Conservation (phyloP, 2,113 vertebrate genomes). For the Diadophis punctatus region DNA sequence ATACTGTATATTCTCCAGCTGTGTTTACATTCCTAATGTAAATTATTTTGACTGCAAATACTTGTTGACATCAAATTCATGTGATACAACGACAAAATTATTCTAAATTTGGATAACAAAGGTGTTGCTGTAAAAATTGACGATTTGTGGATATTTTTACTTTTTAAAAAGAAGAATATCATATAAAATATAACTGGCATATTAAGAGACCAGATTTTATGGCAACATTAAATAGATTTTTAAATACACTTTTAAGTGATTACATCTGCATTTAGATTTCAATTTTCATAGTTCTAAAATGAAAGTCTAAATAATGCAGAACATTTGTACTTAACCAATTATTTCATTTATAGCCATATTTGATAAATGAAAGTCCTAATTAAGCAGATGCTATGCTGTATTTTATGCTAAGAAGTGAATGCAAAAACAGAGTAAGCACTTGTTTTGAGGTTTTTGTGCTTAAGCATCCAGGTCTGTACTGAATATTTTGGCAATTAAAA, state of each 20-base stretch:
- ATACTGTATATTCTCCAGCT: neutral
- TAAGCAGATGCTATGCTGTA: neutral
- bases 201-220: neutral
- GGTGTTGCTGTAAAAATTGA: neutral
- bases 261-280: neutral
- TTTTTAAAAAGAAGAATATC: constrained; percentile 13
- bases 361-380: neutral
- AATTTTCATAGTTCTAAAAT: neutral
- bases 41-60: constrained; percentile 20
- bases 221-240: neutral
- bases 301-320: neutral
- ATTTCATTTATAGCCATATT: neutral
- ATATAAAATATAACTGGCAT: neutral
- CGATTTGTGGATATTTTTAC: constrained; percentile 5
- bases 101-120: neutral
- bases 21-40: constrained; percentile 22
- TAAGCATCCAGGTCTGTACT: neutral
- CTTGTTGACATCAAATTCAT: constrained; percentile 16
- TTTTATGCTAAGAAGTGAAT: neutral
- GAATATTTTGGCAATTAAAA: neutral
- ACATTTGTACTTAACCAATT: neutral
- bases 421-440: neutral
- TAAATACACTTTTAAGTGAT: neutral
- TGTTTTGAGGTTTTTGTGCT: neutral
- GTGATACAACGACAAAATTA: constrained; percentile 23